These are phyloP conservation scores for Anser brachyrhynchus DNA, from an alignment of 2,113 vertebrate genomes.

Conservation along the genomic window DNA sequence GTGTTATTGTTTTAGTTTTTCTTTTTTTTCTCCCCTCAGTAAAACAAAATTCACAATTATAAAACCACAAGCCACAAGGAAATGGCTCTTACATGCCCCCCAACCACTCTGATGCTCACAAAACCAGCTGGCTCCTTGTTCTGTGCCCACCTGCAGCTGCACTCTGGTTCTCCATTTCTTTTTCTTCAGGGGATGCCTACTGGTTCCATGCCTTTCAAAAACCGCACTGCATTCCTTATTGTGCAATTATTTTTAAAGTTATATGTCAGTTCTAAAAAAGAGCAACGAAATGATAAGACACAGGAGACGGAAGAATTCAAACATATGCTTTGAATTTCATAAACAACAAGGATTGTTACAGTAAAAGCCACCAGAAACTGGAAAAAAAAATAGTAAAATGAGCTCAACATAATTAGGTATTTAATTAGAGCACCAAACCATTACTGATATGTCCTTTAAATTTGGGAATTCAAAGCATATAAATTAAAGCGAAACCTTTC, in stretches of 20 bases:
- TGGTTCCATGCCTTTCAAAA: neutral
- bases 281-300: neutral
- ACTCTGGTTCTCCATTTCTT: rapidly evolving
- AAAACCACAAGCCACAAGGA: neutral
- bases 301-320: constrained; percentile 5
- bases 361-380: neutral
- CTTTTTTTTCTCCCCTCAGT: neutral
- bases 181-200: neutral
- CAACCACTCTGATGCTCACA: neutral
- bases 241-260: neutral
- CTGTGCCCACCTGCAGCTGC: neutral
- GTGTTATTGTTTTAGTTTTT: neutral
- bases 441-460: neutral
- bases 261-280: neutral
- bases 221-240: neutral
- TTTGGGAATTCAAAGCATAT: neutral
- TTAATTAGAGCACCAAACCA: constrained; percentile 7
- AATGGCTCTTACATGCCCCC: neutral
- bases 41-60: too few relatives aligned
- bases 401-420: constrained; percentile 29
- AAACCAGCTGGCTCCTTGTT: neutral
- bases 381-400: neutral
- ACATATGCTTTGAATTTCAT: constrained; percentile 40
- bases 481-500: neutral
- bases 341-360: neutral